Base-by-base conservation (phyloP, 2,888 invertebrate genomes). In the Phaedon cochleariae region DNA sequence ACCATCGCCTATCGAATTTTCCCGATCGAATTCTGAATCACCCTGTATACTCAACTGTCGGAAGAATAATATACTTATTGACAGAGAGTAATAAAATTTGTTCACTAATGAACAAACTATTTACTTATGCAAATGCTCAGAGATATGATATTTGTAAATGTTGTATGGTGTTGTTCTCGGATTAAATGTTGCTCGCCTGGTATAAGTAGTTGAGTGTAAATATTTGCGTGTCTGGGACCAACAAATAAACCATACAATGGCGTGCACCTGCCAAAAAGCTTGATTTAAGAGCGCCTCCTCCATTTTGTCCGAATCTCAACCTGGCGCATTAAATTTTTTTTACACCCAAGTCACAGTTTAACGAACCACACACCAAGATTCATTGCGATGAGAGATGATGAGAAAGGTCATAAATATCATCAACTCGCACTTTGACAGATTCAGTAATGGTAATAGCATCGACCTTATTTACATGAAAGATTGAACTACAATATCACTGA, bases 191-290 rank as follows among this genome's bases (percentile, higher is more conserved):
- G n/a, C n/a, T 15, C 15, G 15, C 41, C 41, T 41, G n/a, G 41
- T 41, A 41, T 12, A 15, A 15, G 15, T 4, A 4, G 41, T 41
- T 41, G 41, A 15, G 41, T 41, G n/a, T 15, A 41, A 41, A 41
- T 41, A 41, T 41, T 41, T 41, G 41, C 41, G 41, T 41, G 41
- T n/a, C 41, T 41, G 41, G 41, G 12, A 41, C 41, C 41, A 41
- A 41, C 41, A 41, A 41, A 41, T 41, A 41, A 41, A 41, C 41
- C 41, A 41, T 41, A 41, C 41, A 41, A 41, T 41, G 41, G 41
- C 41, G 41, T n/a, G 41, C 41, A 41, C 41, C 41, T 41, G 41
- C 41, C 41, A 41, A 41, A 41, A 41, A 41, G 3, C 41, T n/a
- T 41, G 41, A 41, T 41, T 41, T 41, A 41, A n/a, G 15, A 41